Evolutionary conservation across 2,888 invertebrate species (phyloP), one percentile per base, ranked within the genome.

Genomic region (Diaprepes abbreviatus): DNA sequence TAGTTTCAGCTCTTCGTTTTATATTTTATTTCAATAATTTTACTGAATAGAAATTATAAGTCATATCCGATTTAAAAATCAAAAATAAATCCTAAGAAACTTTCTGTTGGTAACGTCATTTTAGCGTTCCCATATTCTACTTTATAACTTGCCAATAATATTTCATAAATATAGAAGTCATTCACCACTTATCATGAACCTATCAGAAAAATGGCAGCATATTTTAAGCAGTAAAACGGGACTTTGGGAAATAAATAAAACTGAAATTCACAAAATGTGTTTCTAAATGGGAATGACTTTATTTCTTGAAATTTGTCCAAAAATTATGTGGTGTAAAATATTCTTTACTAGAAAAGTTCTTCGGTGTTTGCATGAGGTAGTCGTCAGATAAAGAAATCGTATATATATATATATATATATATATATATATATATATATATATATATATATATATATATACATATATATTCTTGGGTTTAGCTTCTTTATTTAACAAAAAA

Each of bases 151-250:
- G 12, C 12, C 28, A 14, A 48, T n/a, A n/a, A n/a, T 28, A 48
- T 7, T 48, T 19, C 12, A 48, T 28, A 48, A 14, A 24, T n/a
- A 21, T n/a, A 21, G 21, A 45, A 45, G 21, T 45, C 2, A 45
- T 45, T 45, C n/a, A 19, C 21, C 19, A 45, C n/a, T 45, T 45
- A 48, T 3, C 24, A 28, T 28, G 9, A 48, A 48, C 48, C 48
- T n/a, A 48, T 48, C 48, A 48, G 12, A 48, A n/a, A 48, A 48
- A 48, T 48, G 48, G 48, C 48, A 48, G 14, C 48, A 48, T 48
- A 48, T 48, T 14, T 48, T 24, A 48, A 7, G 12, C 28, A 14
- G 28, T 48, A 48, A 48, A 48, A 28, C 28, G 16, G 40, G 10
- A 17, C n/a, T 48, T 14, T 12, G 28, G 12, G 12, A 48, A 14